Conservation (phyloP, 2,888 invertebrate species). For the Drosophila sordidula region DNA sequence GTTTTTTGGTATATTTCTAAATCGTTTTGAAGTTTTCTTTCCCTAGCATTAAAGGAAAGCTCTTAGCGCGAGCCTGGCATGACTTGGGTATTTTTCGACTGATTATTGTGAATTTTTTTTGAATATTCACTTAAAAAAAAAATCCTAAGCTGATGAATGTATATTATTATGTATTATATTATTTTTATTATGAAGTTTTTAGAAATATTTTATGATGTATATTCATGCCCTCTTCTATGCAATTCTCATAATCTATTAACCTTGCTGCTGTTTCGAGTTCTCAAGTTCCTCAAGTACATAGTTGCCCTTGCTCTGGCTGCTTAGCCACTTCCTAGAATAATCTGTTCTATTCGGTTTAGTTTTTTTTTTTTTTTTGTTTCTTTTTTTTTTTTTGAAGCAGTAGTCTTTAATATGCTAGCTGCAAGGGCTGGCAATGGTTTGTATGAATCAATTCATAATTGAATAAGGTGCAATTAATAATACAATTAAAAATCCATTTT, state of each 20-base stretch:
- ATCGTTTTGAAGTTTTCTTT: too few relatives aligned
- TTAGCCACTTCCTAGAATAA: constrained; percentile 51
- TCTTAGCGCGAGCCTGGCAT: too few relatives aligned
- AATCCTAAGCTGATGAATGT: too few relatives aligned
- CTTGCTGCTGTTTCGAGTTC: constrained; percentile 22
- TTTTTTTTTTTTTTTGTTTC: background rate
- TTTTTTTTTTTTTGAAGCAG: background rate
- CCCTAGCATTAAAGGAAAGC: too few relatives aligned
- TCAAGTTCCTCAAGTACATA: constrained; percentile 28
- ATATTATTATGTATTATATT: too few relatives aligned
- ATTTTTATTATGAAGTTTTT: too few relatives aligned
- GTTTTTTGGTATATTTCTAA: too few relatives aligned
- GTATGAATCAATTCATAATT: constrained; percentile 76
- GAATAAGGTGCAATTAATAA: constrained; percentile 79
- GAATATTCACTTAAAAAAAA: too few relatives aligned
- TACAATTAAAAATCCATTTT: constrained; percentile 76
- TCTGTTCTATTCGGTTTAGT: constrained; percentile 27
- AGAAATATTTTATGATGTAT: too few relatives aligned
- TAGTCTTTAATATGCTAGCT: constrained; percentile 29
- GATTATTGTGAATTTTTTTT: too few relatives aligned
- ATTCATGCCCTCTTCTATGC: too few relatives aligned
- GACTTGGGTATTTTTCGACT: too few relatives aligned
- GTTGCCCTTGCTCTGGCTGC: constrained; percentile 38
- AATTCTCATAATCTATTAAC: constrained; percentile 4
- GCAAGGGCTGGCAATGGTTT: constrained; percentile 26